A percentile compares a stretch with the other conserved stretches of the same genome.
Evolutionary conservation across 37 sponge, comb jelly and placozoan species (phyloP).

Genomic region (Tethya wilhelma): DNA sequence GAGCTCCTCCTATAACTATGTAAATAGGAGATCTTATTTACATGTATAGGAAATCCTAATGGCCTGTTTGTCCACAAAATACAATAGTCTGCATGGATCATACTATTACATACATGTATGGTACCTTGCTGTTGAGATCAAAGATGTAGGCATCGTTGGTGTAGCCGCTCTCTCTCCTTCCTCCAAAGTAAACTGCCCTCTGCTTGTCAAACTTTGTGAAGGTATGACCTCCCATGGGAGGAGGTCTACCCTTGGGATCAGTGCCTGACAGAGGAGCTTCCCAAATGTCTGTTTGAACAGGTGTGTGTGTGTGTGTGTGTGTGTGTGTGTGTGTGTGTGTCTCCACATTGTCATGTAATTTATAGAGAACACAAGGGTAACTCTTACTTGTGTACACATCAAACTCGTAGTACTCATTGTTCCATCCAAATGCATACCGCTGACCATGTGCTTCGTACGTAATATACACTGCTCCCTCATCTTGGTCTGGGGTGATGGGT

Average conservation of each 20-base stretch:
- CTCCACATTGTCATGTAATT: no score
- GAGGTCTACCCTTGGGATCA: conserved; percentile 48
- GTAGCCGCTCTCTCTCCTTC: neutral
- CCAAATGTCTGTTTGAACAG: no score
- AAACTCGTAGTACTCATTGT: conserved; percentile 79
- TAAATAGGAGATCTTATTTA: no score
- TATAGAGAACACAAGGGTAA: no score
- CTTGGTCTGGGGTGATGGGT: conserved; percentile 24
- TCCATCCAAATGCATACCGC: conserved; percentile 62
- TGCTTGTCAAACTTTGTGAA: conserved; percentile 38
- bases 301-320: no score
- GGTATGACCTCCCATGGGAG: conserved; percentile 18
- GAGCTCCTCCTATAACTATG: no score
- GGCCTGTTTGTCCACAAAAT: no score
- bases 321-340: no score
- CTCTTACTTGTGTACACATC: conserved; percentile 49
- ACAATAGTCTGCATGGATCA: no score
- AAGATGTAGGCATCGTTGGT: conserved; percentile 20
- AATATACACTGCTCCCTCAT: conserved; percentile 38
- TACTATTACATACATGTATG: no score
- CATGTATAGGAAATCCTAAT: no score
- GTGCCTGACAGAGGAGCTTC: no score
- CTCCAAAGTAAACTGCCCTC: conserved; percentile 60
- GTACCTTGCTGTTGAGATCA: conserved; percentile 26
- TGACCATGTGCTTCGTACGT: neutral